These are phyloP conservation scores for Pollenia labialis DNA, from an alignment of 2,888 invertebrate species.

Conservation along the genomic window DNA sequence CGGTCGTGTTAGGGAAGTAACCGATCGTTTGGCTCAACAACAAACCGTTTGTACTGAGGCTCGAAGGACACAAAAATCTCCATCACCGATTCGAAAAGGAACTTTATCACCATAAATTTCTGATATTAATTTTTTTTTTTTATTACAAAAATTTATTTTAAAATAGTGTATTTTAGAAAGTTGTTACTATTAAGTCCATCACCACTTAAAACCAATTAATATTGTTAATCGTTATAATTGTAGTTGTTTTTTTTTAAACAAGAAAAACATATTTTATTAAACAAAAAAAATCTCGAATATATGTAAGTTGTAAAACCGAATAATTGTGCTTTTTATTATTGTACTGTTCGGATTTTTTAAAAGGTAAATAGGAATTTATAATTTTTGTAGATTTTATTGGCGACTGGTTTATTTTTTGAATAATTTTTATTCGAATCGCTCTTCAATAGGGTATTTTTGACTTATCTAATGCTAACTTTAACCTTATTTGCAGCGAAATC, in stretches of 20 bases:
- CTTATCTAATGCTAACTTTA: too few species aligned
- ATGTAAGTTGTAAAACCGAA: constrained; percentile 50
- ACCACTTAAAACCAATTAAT: constrained; percentile 33
- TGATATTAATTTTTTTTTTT: constrained; percentile 38
- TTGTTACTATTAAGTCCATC: constrained; percentile 62
- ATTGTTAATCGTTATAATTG: constrained; percentile 64
- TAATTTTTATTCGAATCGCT: too few species aligned
- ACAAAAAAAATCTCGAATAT: constrained; percentile 65
- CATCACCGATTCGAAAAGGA: constrained; percentile 66
- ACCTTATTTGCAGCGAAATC: too few species aligned
- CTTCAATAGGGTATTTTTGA: too few species aligned
- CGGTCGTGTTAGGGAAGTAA: constrained; percentile 84
- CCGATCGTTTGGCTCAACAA: constrained; percentile 83
- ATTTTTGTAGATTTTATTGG: too few species aligned
- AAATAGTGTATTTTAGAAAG: constrained; percentile 55
- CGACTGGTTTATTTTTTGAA: too few species aligned
- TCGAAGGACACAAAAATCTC: constrained; percentile 70
- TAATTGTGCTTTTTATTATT: constrained; percentile 29
- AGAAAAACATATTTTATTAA: constrained; percentile 29
- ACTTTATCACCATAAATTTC: constrained; percentile 54
- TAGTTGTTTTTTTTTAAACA: constrained; percentile 57
- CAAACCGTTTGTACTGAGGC: constrained; percentile 78
- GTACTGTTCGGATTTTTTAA: too few species aligned
- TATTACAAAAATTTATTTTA: constrained; percentile 41
- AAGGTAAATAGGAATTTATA: too few species aligned